These are phyloP conservation scores for Petrocephalus zakoni DNA, from an alignment of 2,113 vertebrate genomes.

Conservation along the genomic window DNA sequence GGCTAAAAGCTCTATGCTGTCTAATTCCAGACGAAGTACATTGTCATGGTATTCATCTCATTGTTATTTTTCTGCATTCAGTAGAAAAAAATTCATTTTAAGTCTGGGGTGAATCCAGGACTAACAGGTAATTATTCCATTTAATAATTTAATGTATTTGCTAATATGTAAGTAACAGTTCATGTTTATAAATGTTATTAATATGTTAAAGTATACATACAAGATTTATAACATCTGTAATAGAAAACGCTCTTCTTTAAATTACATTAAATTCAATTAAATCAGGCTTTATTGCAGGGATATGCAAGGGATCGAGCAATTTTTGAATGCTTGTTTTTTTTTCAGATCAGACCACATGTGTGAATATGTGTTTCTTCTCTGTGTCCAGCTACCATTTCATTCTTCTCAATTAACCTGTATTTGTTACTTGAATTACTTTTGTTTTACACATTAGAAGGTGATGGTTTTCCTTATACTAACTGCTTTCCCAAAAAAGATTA, in stretches of 20 bases:
- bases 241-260: not conserved
- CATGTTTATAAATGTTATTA: not conserved
- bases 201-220: not conserved
- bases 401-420: not conserved
- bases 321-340: not conserved
- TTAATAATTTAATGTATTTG: not conserved
- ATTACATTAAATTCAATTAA: not conserved
- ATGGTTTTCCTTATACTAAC: not conserved
- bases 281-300: not conserved
- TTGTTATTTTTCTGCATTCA: not conserved
- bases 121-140: not conserved
- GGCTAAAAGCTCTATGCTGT: not conserved
- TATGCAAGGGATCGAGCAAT: not conserved
- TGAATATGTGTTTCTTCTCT: not conserved
- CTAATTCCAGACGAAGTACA: not conserved
- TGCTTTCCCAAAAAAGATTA: not conserved
- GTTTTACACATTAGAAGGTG: not conserved
- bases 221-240: not conserved
- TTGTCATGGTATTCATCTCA: not conserved
- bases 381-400: not conserved
- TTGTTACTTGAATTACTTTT: not conserved
- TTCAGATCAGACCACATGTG: not conserved
- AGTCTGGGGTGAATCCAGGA: not conserved
- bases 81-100: not conserved
- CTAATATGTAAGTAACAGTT: not conserved